Evolutionary conservation across 2,888 invertebrate genomes (phyloP), one percentile per base, ranked within the genome.

Genomic region (Temnothorax unifasciatus): DNA sequence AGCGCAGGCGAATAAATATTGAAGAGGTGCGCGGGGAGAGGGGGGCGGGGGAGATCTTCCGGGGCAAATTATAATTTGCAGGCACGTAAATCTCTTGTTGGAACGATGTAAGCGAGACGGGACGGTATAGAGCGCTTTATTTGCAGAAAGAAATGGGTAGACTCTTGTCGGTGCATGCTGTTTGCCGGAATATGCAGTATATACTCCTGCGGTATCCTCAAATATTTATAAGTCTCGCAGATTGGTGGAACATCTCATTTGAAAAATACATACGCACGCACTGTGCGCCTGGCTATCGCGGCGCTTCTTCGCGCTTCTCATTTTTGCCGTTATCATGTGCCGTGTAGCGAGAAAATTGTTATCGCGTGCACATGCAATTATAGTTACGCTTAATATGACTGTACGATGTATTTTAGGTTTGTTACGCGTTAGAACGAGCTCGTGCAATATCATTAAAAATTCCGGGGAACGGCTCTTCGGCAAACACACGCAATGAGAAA

Each of bases 201-300:
- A 21, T 74, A 74, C 50, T 83, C 74, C 34, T 50, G 68, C 59
- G 84, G 64, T 54, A 68, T 57, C 34, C 47, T 75, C 68, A 75
- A 69, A 84, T 86, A 86, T 86, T 86, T 84, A 74, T 75, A 61
- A 69, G 81, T 64, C 69, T 63, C 41, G 63, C 29, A 68, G 63
- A 84, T 86, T 84, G 64, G 74, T 47, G 74, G 63, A 69, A 64
- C 74, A 69, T 84, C 79, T 79, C 74, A 57, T 84, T 69, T 61
- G 50, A 47, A 82, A 47, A 54, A 52, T 59, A 82, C 63, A 44
- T 61, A 71, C 21, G 25, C 63, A 38, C 63, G 54, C 71, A 29
- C 50, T 11, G 54, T 50, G 50, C 5, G 13, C 57, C 52, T 25
- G 44, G 38, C 4, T 64, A 68, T 13, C 9, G 3, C 41, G 2